Percentiles rank a stretch among this genome's conserved stretches.
Conservation (phyloP, 2,113 vertebrate genomes). For the Serinus canaria region DNA sequence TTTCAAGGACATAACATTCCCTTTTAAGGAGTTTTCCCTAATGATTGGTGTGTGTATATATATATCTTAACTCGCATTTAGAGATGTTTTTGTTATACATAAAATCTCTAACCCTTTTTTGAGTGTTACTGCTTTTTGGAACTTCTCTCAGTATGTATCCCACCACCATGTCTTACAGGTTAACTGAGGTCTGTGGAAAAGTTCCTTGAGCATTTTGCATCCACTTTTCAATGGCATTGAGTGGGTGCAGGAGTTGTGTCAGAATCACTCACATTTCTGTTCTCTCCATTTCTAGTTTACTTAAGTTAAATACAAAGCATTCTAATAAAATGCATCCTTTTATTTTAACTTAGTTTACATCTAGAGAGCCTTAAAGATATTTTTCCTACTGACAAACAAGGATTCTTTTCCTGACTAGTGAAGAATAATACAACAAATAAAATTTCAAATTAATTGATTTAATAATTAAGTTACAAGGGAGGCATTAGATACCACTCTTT, state of each 20-base stretch:
- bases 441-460: background rate
- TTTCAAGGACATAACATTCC: background rate
- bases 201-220: background rate
- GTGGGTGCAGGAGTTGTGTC: background rate
- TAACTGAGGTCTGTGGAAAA: background rate
- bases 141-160: background rate
- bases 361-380: background rate
- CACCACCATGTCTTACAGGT: rapidly evolving
- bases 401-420: background rate
- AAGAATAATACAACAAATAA: background rate
- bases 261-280: background rate
- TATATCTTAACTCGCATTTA: background rate
- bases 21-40: background rate
- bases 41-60: background rate
- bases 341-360: background rate
- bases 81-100: background rate
- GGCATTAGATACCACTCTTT: background rate
- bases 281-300: background rate
- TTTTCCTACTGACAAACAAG: background rate
- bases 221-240: background rate
- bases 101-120: background rate
- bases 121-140: background rate
- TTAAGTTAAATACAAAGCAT: background rate
- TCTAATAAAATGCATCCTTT: background rate
- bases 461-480: background rate